Conservation (phyloP, 2,888 invertebrate species). For the Bombylius discolor region DNA sequence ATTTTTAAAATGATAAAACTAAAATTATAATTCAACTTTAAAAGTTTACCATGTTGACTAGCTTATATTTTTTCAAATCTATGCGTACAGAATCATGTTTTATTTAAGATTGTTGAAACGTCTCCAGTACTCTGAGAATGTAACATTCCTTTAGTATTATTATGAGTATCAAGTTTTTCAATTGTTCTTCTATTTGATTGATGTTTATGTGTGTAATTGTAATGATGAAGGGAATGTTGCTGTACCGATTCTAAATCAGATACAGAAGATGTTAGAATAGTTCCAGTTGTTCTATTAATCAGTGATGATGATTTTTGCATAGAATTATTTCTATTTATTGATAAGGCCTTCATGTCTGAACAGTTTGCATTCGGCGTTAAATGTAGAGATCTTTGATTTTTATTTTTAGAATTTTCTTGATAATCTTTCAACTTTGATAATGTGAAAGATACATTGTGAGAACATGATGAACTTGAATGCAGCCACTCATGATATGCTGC, state of each 20-base stretch:
- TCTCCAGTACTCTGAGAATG: slow-evolving; percentile 53
- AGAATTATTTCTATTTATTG: slow-evolving; percentile 31
- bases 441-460: slow-evolving; percentile 20
- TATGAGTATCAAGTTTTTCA: slow-evolving; percentile 33
- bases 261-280: slow-evolving; percentile 32
- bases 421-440: slow-evolving; percentile 16
- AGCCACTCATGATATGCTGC: slow-evolving; percentile 83
- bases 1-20: too few species aligned
- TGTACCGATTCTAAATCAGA: slow-evolving; percentile 31
- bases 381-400: slow-evolving; percentile 16
- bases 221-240: slow-evolving; percentile 32
- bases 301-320: slow-evolving; percentile 30
- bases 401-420: slow-evolving; percentile 16
- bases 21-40: slow-evolving; percentile 30
- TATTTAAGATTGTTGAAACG: slow-evolving; percentile 49
- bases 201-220: slow-evolving; percentile 19
- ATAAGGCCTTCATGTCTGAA: slow-evolving; percentile 35
- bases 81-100: slow-evolving; percentile 44
- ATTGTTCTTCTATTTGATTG: slow-evolving; percentile 28
- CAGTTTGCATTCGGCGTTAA: slow-evolving; percentile 25
- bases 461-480: slow-evolving; percentile 42
- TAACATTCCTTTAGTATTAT: slow-evolving; percentile 32
- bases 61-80: slow-evolving; percentile 36
- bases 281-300: slow-evolving; percentile 27
- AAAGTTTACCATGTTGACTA: slow-evolving; percentile 38